A percentile compares a stretch with the other conserved stretches of the same genome.
These are phyloP conservation scores for Dicyrtomina minuta DNA, from an alignment of 2,888 invertebrate genomes.

Conservation along the genomic window DNA sequence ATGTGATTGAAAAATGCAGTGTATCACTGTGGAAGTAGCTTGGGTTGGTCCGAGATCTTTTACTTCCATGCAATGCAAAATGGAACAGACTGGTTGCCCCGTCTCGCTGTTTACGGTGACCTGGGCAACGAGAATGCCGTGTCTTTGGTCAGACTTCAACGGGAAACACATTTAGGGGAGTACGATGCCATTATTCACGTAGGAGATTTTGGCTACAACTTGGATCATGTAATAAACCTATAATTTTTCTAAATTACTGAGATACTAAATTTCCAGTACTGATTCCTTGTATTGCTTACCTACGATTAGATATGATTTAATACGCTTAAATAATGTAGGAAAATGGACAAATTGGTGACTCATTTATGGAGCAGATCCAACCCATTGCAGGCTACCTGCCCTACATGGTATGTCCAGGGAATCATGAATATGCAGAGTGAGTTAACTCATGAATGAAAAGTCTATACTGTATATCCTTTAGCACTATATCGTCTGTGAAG, in stretches of 20 bases:
- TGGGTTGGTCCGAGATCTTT: conserved; percentile 81
- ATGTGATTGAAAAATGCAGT: conserved; percentile 58
- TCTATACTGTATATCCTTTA: too few relatives aligned
- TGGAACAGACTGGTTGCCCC: conserved; percentile 72
- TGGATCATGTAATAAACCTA: conserved; percentile 69
- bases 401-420: conserved; percentile 93
- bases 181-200: conserved; percentile 89
- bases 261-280: too few relatives aligned
- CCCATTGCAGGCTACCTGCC: conserved; percentile 85
- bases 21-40: conserved; percentile 76
- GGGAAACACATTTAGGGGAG: conserved; percentile 74
- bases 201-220: conserved; percentile 93
- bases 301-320: too few relatives aligned
- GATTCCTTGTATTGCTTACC: too few relatives aligned
- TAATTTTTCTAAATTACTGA: too few relatives aligned
- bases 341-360: conserved; percentile 80
- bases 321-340: too few relatives aligned
- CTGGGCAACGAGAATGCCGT: conserved; percentile 91
- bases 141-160: conserved; percentile 78
- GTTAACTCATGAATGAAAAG: too few relatives aligned
- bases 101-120: conserved; percentile 86
- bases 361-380: conserved; percentile 90
- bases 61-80: conserved; percentile 72
- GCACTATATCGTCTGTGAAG: too few relatives aligned
- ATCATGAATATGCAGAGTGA: conserved; percentile 62